Evolutionary conservation across 2,797 vertebrate species (phyloP), one percentile per base, ranked within the genome.

Genomic region (Coranthus polyacanthus): DNA sequence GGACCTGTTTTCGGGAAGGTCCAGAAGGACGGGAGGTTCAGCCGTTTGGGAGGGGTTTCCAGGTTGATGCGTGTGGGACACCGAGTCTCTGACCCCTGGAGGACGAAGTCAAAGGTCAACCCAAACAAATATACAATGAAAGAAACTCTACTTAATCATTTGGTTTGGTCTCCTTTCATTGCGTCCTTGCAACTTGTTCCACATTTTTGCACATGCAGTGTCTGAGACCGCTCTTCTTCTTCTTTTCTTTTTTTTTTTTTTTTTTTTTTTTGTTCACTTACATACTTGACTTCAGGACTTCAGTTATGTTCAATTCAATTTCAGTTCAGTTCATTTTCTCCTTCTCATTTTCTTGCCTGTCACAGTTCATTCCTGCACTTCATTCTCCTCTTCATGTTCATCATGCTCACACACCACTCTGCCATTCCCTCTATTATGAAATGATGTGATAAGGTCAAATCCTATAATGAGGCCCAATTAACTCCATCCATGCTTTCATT

Each of bases 71-170:
- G 96, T 98, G 71, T 96, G 96, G 8, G 97, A 99, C 79, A 98
- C 96, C 0, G 96, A 98, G 62, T 99, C 98, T 82, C 97, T 92
- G 69, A 99, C 96, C 37, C 98, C 98, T 98, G 24, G 5, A 49
- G 29, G 0, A 60, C 3, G 36, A 67, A 8, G 65, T 26, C 6
- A 69, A 64, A 82, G 13, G 44, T 29, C 45, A 61, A 36, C 2
- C 18, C 2, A 39, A 45, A 29, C 54, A 5, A 54, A 71, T 38
- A 42, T 1, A 46, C 11, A 52, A 52, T 43, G 1, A 18, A 38
- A 24, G 17, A 45, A n/a, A 47, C 41, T 20, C 1, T 36, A 15
- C 18, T 42, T 4, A n/a, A 56, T 50, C 62, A 43, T 51, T 34
- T 32, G 5, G 15, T 34, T 0, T 39, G 18, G 43, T 54, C 1